These are phyloP conservation scores for Theonella swinhoei DNA, from an alignment of 37 sponge, comb jelly and placozoan genomes.

Conservation along the genomic window DNA sequence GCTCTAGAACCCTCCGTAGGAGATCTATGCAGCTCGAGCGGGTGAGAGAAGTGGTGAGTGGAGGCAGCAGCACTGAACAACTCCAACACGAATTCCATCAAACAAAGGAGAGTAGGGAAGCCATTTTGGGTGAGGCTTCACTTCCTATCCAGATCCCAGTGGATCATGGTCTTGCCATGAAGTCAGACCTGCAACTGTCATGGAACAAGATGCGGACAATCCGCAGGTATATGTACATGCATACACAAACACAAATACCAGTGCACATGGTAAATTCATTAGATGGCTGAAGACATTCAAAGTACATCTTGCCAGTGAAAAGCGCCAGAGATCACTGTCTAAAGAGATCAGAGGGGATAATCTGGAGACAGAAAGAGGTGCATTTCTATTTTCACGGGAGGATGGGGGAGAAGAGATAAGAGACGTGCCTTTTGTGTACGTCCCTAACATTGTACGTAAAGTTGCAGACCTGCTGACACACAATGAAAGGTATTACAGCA, in stretches of 20 bases:
- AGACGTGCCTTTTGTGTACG: conserved; percentile 30
- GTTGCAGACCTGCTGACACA: background rate
- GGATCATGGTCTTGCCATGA: conserved; percentile 31
- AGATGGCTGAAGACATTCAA: conserved; percentile 36
- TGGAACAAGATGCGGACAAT: conserved; percentile 41
- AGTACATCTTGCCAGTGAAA: conserved; percentile 29
- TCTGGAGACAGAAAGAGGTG: conserved; percentile 7
- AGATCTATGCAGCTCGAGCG: background rate
- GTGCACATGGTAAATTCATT: background rate
- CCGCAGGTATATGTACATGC: conserved; percentile 14
- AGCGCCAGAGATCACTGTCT: conserved; percentile 2
- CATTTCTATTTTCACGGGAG: conserved; percentile 6
- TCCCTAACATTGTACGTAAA: conserved; percentile 9
- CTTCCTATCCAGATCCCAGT: conserved; percentile 23
- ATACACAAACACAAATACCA: background rate
- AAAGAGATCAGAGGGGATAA: background rate
- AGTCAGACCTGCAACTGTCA: conserved; percentile 28
- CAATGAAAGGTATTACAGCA: background rate
- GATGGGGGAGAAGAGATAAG: conserved; percentile 13
- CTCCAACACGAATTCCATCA: too few species aligned
- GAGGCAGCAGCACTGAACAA: background rate
- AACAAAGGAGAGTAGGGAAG: background rate
- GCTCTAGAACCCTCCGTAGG: background rate
- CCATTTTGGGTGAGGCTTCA: background rate
- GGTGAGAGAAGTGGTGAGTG: background rate